phyloP scores from a whole-genome alignment of 2,888 invertebrate species.

The Eumacrocentrus americanus region DNA sequence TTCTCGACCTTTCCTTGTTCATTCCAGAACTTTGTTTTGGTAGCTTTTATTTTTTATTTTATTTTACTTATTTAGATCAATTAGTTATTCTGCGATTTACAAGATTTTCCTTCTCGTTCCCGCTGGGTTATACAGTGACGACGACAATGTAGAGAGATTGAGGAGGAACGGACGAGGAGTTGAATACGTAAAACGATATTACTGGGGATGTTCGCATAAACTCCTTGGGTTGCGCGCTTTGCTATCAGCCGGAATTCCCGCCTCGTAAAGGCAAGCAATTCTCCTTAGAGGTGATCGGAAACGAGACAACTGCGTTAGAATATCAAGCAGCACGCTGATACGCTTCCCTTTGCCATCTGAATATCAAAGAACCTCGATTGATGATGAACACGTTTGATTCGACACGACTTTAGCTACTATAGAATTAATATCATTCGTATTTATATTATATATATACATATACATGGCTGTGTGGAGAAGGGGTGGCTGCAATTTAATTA shows the following conservation, averaged over 20 bases:
- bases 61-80: conserved; percentile 14
- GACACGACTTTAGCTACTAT: neutral
- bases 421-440: conserved; percentile 3
- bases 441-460: neutral
- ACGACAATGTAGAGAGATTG: conserved; percentile 15
- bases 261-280: conserved; percentile 23
- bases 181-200: conserved; percentile 25
- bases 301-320: conserved; percentile 26
- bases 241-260: conserved; percentile 14
- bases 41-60: no score
- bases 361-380: conserved; percentile 9
- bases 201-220: conserved; percentile 20
- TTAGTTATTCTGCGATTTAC: conserved; percentile 30
- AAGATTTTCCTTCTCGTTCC: neutral
- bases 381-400: conserved; percentile 13
- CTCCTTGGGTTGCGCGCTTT: conserved; percentile 12
- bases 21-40: no score
- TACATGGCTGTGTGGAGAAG: no score
- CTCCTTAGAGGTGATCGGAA: conserved; percentile 24
- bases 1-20: neutral
- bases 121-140: neutral
- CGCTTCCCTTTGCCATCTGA: neutral
- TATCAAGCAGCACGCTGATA: conserved; percentile 20
- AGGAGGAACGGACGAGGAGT: conserved; percentile 19
- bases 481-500: conserved; percentile 14